Evolutionary conservation across 92 coral and sea anemone species (phyloP).

Genomic region (Siderastrea siderea): DNA sequence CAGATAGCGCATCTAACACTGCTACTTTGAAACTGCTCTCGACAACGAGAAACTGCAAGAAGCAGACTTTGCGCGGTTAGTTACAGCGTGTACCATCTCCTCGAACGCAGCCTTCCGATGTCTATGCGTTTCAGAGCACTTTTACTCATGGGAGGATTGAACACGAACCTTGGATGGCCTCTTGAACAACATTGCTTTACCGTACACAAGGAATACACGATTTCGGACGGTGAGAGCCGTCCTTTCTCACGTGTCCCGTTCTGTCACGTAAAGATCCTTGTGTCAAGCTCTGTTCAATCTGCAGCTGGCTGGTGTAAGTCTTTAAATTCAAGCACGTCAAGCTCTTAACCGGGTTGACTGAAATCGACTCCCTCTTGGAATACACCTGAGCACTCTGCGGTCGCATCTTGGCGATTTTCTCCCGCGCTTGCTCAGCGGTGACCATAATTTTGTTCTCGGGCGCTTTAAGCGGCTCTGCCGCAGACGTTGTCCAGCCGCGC

Average conservation of each 20-base stretch:
- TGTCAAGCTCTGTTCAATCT: slow-evolving; percentile 70
- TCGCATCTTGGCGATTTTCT: slow-evolving; percentile 77
- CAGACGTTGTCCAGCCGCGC: slow-evolving; percentile 97
- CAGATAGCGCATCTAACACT: too few relatives aligned
- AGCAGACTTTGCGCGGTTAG: too few relatives aligned
- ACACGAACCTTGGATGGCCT: background rate
- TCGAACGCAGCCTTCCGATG: background rate
- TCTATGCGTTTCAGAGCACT: background rate
- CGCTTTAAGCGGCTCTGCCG: slow-evolving; percentile 61
- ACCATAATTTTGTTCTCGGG: slow-evolving; percentile 91
- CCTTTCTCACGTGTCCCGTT: slow-evolving; percentile 35
- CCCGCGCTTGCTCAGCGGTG: slow-evolving; percentile 83
- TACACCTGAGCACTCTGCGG: slow-evolving; percentile 90
- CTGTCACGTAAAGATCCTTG: slow-evolving; percentile 31
- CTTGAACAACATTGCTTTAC: background rate
- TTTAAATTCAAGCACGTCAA: slow-evolving; percentile 86
- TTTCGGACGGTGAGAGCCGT: slow-evolving; percentile 68
- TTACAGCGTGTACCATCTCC: too few relatives aligned
- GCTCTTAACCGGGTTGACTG: slow-evolving; percentile 82
- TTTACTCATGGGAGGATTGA: background rate
- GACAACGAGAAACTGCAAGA: too few relatives aligned
- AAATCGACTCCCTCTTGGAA: slow-evolving; percentile 63
- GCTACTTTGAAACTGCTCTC: too few relatives aligned
- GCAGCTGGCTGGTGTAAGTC: slow-evolving; percentile 86
- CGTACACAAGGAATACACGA: slow-evolving; percentile 71